These are phyloP conservation scores for Cephalopholis sonnerati DNA, from an alignment of 2,113 vertebrate genomes.

Conservation along the genomic window DNA sequence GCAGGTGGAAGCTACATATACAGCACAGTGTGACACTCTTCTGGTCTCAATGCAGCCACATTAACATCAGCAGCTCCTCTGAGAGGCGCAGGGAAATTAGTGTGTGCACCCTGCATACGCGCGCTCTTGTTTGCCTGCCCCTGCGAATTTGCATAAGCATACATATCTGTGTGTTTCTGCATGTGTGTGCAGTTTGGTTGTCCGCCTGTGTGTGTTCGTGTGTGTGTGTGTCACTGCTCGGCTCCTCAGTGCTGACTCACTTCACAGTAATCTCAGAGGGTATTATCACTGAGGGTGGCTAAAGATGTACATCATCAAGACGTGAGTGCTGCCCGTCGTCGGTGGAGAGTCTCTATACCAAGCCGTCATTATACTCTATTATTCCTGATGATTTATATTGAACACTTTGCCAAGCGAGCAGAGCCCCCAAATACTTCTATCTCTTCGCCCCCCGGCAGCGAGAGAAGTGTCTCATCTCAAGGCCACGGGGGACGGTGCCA, in stretches of 20 bases:
- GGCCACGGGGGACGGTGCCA: slow-evolving; percentile 68
- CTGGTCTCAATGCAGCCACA: slow-evolving; percentile 27
- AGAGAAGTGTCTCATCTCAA: slow-evolving; percentile 66
- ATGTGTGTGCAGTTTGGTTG: slow-evolving; percentile 52
- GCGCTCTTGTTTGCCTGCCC: slow-evolving; percentile 32
- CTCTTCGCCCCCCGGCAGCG: slow-evolving; percentile 6
- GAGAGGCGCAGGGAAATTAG: slow-evolving; percentile 51
- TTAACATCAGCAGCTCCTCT: slow-evolving; percentile 46
- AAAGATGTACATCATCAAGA: slow-evolving; percentile 64
- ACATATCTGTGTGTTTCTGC: slow-evolving; percentile 59
- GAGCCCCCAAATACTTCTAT: slow-evolving; percentile 41
- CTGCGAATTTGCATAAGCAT: slow-evolving; percentile 56
- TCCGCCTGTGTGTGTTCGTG: slow-evolving; percentile 26
- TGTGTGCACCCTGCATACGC: slow-evolving; percentile 47
- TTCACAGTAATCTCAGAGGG: slow-evolving; percentile 54
- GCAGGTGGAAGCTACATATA: slow-evolving; percentile 43
- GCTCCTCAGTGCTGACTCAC: slow-evolving; percentile 56
- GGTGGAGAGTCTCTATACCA: slow-evolving; percentile 42
- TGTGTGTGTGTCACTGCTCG: slow-evolving; percentile 25
- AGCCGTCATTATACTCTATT: slow-evolving; percentile 71
- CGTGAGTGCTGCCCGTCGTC: slow-evolving; percentile 39
- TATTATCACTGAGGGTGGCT: slow-evolving; percentile 63
- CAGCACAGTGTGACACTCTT: slow-evolving; percentile 33
- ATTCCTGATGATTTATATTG: slow-evolving; percentile 70
- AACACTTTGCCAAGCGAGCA: slow-evolving; percentile 61